Base-by-base conservation (phyloP, 2,797 vertebrate genomes). In the Enteromius fasciolatus region DNA sequence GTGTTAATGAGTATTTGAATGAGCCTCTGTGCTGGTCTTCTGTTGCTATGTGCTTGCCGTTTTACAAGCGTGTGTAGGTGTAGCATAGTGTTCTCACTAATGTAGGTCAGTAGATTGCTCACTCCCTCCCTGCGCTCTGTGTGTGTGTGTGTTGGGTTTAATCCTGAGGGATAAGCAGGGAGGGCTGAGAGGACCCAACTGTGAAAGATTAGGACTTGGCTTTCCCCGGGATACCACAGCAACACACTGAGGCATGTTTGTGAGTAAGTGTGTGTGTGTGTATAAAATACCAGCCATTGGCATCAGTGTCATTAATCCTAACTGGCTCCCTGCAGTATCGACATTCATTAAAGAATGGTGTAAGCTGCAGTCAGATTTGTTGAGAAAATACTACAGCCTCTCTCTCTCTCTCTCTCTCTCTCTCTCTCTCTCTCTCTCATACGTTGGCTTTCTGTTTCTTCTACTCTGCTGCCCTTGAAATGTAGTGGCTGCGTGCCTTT, bases 71-170 rank as follows among this genome's bases (percentile, higher is more conserved):
- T 83, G 61, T 75, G 68, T 81, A 69, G 20, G 70, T 83, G 78
- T 73, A 83, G 83, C 83, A 77, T 86, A 81, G 83, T 80, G 76
- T 83, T 87, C 80, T 64, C 63, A 48, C 52, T 87, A 87, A 85
- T 89, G 86, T 88, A 87, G 85, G 87, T 87, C 87, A 89, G 84
- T 85, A 85, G 86, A 86, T 81, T 85, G 83, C 83, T 83, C 64
- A 14, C 69, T 15, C 76, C 61, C 75, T 77, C 66, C 63, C 73
- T 74, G 57, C 48, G 81, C 41, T 23, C 74, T 77, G 33, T 57
- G 25, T 78, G 76, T 79, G 82, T 31, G 61, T 54, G 48, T 28
- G 59, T 23, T 63, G 23, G 50, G 59, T 78, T 80, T 87, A 89
- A 89, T 90, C 87, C 83, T 83, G 44, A 83, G 87, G 85, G 85